These are phyloP conservation scores for Ophonus ardosiacus DNA, from an alignment of 2,888 invertebrate species.

Conservation along the genomic window DNA sequence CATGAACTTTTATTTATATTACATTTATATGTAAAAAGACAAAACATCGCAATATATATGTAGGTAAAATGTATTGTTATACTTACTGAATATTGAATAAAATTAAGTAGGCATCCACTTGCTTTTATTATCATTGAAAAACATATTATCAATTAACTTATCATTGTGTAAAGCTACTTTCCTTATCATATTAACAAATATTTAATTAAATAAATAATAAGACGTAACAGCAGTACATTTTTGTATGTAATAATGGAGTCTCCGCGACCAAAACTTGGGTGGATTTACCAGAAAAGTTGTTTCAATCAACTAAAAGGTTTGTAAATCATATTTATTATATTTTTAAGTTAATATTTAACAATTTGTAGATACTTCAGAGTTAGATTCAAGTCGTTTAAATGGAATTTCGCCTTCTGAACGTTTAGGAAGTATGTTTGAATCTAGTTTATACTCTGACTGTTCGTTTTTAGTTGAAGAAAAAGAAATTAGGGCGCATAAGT, in stretches of 20 bases:
- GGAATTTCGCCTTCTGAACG: slow-evolving; percentile 53
- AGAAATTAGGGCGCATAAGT: slow-evolving; percentile 49
- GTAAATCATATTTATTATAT: neutral
- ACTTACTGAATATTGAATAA: too few relatives aligned
- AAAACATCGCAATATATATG: too few relatives aligned
- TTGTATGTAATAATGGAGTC: slow-evolving; percentile 18
- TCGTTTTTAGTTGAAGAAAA: slow-evolving; percentile 47
- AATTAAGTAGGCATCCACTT: too few relatives aligned
- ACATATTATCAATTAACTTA: neutral
- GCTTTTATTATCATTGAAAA: neutral
- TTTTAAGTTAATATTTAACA: neutral
- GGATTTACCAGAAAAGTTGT: slow-evolving; percentile 47
- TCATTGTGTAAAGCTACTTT: neutral
- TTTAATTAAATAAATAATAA: neutral
- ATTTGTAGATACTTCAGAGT: slow-evolving; percentile 11
- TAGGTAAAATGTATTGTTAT: too few relatives aligned
- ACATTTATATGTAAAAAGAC: too few relatives aligned
- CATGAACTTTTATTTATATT: too few relatives aligned
- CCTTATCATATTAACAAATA: neutral
- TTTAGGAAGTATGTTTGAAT: slow-evolving; percentile 49
- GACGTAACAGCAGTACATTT: neutral
- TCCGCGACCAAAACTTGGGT: slow-evolving; percentile 49
- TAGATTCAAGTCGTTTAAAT: neutral
- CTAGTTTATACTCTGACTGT: slow-evolving; percentile 58
- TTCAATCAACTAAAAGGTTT: slow-evolving; percentile 54